A percentile compares a stretch with the other conserved stretches of the same genome.
phyloP scores from a whole-genome alignment of 2,113 vertebrate species.

The Chascanopsetta lugubris region DNA sequence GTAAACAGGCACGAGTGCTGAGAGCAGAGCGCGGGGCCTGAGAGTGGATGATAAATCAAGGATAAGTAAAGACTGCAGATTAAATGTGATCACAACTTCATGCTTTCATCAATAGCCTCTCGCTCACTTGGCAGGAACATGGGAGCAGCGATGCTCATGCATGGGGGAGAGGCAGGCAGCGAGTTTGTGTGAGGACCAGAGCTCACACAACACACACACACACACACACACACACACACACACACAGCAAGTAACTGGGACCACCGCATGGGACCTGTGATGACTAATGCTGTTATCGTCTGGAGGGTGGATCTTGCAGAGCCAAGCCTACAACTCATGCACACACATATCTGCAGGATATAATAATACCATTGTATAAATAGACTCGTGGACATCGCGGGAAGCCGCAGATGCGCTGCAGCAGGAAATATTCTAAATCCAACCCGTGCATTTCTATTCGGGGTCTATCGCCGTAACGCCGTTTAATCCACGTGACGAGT shows the following conservation, averaged over 20 bases:
- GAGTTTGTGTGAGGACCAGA: constrained; percentile 2
- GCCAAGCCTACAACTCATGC: constrained; percentile 4
- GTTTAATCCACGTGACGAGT: too few species aligned
- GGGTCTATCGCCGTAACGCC: background rate
- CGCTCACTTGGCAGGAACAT: background rate
- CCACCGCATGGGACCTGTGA: constrained; percentile 44
- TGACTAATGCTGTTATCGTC: constrained; percentile 53
- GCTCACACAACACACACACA: constrained; percentile 5
- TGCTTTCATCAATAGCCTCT: constrained; percentile 7
- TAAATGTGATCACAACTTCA: constrained; percentile 11
- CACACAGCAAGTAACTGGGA: constrained; percentile 18
- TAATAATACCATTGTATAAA: constrained; percentile 12
- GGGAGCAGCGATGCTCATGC: constrained; percentile 3
- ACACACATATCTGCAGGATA: constrained; percentile 1
- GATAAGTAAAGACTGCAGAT: constrained; percentile 36
- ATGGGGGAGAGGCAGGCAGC: background rate
- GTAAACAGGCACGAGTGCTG: constrained; percentile 39
- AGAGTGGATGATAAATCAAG: constrained; percentile 23
- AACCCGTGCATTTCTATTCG: background rate
- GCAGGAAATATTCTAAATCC: background rate
- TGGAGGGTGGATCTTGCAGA: constrained; percentile 17
- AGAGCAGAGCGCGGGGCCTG: constrained; percentile 9
- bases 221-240: constrained; percentile 9
- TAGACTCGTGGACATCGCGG: background rate
- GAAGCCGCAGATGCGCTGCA: too few species aligned